phyloP scores from a whole-genome alignment of 2,113 vertebrate species.

The Ptilorrhoa leucosticta region DNA sequence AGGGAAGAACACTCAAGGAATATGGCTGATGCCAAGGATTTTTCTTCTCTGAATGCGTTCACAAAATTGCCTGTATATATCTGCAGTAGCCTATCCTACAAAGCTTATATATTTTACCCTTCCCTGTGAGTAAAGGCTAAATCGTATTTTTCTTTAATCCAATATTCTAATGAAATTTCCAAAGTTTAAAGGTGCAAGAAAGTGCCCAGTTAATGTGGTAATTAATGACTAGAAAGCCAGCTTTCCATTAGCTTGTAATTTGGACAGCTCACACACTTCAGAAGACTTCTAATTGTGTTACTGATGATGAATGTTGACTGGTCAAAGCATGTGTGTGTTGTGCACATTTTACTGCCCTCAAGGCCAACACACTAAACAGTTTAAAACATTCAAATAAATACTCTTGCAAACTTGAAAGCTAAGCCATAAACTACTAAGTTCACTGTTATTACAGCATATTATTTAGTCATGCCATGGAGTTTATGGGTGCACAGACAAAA shows the following conservation, averaged over 20 bases:
- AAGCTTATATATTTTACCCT: not conserved
- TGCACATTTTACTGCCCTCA: not conserved
- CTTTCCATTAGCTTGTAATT: not conserved
- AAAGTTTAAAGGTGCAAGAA: not conserved
- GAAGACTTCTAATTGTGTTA: not conserved
- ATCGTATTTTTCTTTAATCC: not conserved
- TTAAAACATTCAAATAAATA: not conserved
- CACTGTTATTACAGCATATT: not conserved
- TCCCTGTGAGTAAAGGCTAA: not conserved
- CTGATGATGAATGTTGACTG: not conserved
- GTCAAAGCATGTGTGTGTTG: not conserved
- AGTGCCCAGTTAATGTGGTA: not conserved
- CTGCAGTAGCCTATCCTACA: not conserved
- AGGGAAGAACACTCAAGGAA: not conserved
- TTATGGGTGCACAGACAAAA: not conserved
- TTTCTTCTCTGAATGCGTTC: not conserved
- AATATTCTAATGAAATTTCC: not conserved
- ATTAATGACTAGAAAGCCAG: slow-evolving; percentile 8
- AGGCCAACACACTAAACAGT: not conserved
- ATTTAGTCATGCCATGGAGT: not conserved
- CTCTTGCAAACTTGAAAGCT: not conserved
- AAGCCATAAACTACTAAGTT: not conserved
- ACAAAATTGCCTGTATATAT: not conserved
- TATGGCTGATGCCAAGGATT: not conserved
- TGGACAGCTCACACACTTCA: not conserved